phyloP scores from a whole-genome alignment of 2,888 invertebrate genomes.

The Creontiades dilutus region DNA sequence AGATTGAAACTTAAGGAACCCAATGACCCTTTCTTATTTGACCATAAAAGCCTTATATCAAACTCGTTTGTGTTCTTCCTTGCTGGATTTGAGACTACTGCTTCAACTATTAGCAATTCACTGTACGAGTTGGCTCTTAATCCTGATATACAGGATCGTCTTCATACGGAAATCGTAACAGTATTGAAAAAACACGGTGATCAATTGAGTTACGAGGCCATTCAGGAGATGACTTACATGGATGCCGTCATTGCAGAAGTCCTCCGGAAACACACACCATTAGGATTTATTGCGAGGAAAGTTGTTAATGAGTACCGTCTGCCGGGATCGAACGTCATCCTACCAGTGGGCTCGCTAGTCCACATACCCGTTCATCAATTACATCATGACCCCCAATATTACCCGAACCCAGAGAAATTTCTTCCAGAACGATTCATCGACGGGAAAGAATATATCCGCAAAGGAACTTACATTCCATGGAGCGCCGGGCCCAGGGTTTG shows the following conservation, averaged over 20 bases:
- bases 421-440: constrained; percentile 83
- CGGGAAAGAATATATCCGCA: constrained; percentile 80
- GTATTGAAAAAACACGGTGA: constrained; percentile 78
- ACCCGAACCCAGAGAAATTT: constrained; percentile 83
- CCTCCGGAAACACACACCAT: constrained; percentile 73
- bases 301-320: constrained; percentile 75
- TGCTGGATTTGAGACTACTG: constrained; percentile 84
- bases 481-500: constrained; percentile 82
- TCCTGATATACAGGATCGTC: constrained; percentile 80
- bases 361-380: constrained; percentile 63
- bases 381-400: constrained; percentile 77
- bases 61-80: constrained; percentile 82
- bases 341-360: constrained; percentile 54
- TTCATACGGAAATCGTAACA: constrained; percentile 79
- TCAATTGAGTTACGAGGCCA: constrained; percentile 80
- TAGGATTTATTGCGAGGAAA: constrained; percentile 50
- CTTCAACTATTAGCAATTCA: constrained; percentile 82
- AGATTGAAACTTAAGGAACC: neutral
- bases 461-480: constrained; percentile 81
- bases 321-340: constrained; percentile 71
- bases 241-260: constrained; percentile 80
- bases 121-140: constrained; percentile 81
- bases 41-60: constrained; percentile 78
- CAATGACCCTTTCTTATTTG: constrained; percentile 67
- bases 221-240: constrained; percentile 81